Evolutionary conservation across 2,888 invertebrate species (phyloP).

Genomic region (Acanthosepion esculentum): DNA sequence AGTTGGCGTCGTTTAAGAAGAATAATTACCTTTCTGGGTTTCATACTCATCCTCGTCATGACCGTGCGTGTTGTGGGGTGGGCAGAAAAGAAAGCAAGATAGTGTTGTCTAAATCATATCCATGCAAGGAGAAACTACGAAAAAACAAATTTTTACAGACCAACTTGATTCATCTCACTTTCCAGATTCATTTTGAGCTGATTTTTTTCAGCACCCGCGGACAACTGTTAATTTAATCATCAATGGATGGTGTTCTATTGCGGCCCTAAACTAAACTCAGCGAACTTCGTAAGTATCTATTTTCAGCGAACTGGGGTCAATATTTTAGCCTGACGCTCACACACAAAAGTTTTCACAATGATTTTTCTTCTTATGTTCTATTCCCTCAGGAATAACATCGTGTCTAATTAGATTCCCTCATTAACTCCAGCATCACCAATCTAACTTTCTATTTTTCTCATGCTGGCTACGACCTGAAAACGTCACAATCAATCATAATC

Average conservation of each 20-base stretch:
- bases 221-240: background rate
- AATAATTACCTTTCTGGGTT: too few species aligned
- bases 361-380: background rate
- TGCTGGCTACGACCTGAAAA: too few species aligned
- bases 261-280: background rate
- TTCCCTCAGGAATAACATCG: background rate
- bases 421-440: background rate
- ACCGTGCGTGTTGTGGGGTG: too few species aligned
- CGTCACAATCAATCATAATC: too few species aligned
- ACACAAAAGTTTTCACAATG: background rate
- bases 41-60: too few species aligned
- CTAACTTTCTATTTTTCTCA: background rate
- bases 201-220: background rate
- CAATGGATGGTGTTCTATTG: background rate
- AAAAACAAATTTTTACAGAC: too few species aligned
- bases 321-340: background rate
- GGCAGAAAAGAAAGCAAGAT: too few species aligned
- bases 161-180: background rate
- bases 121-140: too few species aligned
- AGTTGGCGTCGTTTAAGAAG: too few species aligned
- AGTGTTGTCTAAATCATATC: too few species aligned
- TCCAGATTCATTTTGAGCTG: background rate
- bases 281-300: background rate
- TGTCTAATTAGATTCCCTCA: background rate
- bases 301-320: background rate